phyloP scores from a whole-genome alignment of 2,113 vertebrate genomes.

The Danionella cerebrum region DNA sequence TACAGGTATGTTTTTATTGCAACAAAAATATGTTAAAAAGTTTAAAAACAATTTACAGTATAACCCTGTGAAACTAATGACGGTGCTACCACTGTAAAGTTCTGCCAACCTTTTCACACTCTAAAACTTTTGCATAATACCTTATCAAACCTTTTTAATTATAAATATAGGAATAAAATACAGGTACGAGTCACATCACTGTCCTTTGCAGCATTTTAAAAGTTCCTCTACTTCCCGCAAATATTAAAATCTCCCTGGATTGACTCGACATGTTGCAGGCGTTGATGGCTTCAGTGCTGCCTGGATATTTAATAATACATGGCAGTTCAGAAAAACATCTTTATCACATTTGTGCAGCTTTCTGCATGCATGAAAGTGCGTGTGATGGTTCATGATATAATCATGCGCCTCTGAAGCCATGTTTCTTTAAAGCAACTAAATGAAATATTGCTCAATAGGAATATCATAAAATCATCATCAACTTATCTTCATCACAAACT shows the following conservation, averaged over 20 bases:
- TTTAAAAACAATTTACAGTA: too few species aligned
- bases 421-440: not conserved
- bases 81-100: too few species aligned
- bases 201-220: constrained; percentile 47
- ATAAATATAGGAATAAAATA: too few species aligned
- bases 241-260: constrained; percentile 20
- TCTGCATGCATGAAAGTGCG: not conserved
- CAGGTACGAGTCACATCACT: too few species aligned
- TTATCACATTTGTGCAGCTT: not conserved
- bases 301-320: constrained; percentile 25
- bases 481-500: not conserved
- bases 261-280: not conserved
- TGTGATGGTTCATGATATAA: not conserved
- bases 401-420: not conserved
- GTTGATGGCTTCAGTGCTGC: constrained; percentile 39
- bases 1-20: too few species aligned
- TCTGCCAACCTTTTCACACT: too few species aligned
- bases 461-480: not conserved
- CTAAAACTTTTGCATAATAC: too few species aligned
- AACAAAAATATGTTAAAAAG: too few species aligned
- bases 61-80: too few species aligned
- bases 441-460: constrained; percentile 36
- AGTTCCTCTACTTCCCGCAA: constrained; percentile 37
- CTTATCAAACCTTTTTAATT: too few species aligned
- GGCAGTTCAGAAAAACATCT: not conserved